These are phyloP conservation scores for Neotoxoptera formosana DNA, from an alignment of 1,140 invertebrate genomes.

Conservation along the genomic window DNA sequence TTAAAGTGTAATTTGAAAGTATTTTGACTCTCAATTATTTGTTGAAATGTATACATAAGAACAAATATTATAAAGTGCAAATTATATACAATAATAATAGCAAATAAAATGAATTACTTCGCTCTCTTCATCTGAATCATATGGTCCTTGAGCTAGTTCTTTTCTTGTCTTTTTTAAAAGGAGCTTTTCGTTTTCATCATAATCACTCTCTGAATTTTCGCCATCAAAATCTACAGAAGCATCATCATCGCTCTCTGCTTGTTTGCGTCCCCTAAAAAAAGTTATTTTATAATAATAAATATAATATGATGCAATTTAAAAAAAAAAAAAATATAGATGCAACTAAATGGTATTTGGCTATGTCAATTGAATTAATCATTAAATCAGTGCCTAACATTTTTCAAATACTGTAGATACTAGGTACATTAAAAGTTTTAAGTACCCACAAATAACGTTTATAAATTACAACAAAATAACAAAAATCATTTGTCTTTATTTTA, in stretches of 20 bases:
- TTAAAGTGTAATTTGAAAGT: too few relatives aligned
- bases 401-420: too few relatives aligned
- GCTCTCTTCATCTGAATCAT: constrained; percentile 67
- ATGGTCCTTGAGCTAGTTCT: constrained; percentile 63
- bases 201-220: constrained; percentile 77
- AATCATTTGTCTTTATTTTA: too few relatives aligned
- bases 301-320: too few relatives aligned
- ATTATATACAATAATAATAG: background rate
- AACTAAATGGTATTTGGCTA: too few relatives aligned
- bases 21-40: background rate
- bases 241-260: constrained; percentile 55
- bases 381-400: too few relatives aligned
- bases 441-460: too few relatives aligned
- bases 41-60: background rate
- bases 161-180: constrained; percentile 70
- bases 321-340: too few relatives aligned
- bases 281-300: background rate
- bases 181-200: constrained; percentile 70
- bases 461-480: too few relatives aligned
- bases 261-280: constrained; percentile 47
- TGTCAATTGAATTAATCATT: too few relatives aligned
- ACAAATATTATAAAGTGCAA: background rate
- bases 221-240: constrained; percentile 66
- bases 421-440: too few relatives aligned
- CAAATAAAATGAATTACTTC: background rate